Evolutionary conservation across 2,888 invertebrate species (phyloP), one percentile per base, ranked within the genome.

Genomic region (Unio pictorum): DNA sequence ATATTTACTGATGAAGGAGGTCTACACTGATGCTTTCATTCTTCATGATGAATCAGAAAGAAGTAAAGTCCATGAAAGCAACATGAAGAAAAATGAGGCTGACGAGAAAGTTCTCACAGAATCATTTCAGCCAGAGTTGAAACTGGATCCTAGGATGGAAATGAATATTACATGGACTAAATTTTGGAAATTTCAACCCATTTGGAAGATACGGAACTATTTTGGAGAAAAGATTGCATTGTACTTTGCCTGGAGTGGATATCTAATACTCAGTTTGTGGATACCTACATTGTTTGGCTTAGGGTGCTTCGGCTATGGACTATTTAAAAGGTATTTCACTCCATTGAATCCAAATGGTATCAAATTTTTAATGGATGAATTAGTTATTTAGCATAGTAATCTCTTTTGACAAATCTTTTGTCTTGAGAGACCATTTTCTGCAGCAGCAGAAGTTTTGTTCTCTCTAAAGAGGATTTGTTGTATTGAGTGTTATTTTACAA

Each of bases 181-280:
- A 55, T 80, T 85, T 66, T 85, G 74, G 64, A 89, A 89, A 64
- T 89, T 85, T 72, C 90, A 91, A 72, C 91, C 91, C 23, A 67
- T 90, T 45, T 89, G 89, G 88, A 88, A 86, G 70, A 88, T 91
- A 18, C 78, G 90, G 30, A 89, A 91, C 75, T 91, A 91, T 74
- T 91, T 91, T 79, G 91, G 91, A 8, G 91, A 91, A 74, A 90
- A 90, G 73, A 90, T 91, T 67, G 91, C 90, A 0, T 86, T 91
- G 57, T 91, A 91, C 75, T 91, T 91, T 81, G 91, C 91, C 3
- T 91, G 91, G 91, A 85, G 88, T 18, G 91, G 91, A 1, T 84
- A 88, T 64, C 81, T 91, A 66, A 84, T 90, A 7, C 81, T 87
- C 7, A 82, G 90, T 11, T 79, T 91, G 20, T 90, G 90, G 90